Conservation (phyloP, 2,113 vertebrate species). For the Ophthalmolycus amberensis region DNA sequence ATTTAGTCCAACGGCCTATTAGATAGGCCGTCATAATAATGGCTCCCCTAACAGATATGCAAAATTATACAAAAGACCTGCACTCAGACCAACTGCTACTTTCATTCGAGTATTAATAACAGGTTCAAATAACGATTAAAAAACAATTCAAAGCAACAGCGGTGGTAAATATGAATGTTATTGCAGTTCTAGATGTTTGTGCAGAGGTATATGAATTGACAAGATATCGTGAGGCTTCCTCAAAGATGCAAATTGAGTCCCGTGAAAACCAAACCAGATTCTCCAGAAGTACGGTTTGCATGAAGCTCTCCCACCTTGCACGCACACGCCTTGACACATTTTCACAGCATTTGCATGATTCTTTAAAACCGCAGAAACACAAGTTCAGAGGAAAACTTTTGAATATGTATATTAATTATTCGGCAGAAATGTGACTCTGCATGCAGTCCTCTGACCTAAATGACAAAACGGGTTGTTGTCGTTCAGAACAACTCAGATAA, state of each 20-base stretch:
- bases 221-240: background rate
- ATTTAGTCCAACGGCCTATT: conserved; percentile 41
- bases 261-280: conserved; percentile 17
- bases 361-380: background rate
- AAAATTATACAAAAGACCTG: conserved; percentile 35
- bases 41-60: conserved; percentile 31
- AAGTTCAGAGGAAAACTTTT: background rate
- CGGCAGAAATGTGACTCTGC: too few species aligned
- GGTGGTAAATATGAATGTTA: too few species aligned
- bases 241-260: conserved; percentile 11
- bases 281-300: background rate
- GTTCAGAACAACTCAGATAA: background rate
- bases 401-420: conserved; percentile 1
- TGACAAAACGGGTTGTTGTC: background rate
- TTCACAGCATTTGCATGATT: background rate
- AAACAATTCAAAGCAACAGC: background rate
- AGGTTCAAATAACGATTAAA: background rate
- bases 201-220: too few species aligned
- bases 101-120: conserved; percentile 11
- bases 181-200: background rate
- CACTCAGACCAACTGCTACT: background rate
- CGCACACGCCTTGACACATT: background rate
- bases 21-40: conserved; percentile 31
- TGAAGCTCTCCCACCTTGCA: background rate
- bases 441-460: too few species aligned